phyloP scores from a whole-genome alignment of 2,888 invertebrate species.

The Eupithecia vulgata region DNA sequence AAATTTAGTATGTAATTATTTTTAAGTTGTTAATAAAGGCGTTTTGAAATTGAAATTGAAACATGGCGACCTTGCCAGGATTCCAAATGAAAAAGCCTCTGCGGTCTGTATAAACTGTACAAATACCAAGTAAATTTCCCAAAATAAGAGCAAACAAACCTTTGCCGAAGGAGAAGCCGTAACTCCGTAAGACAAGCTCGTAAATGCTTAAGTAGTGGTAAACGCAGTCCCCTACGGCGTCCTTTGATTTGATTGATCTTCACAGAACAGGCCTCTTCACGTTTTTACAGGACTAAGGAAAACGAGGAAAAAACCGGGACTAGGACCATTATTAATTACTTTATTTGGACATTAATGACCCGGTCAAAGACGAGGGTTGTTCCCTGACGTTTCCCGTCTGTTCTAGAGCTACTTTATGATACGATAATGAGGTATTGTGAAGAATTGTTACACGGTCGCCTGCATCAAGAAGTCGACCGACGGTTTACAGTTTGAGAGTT shows the following conservation, averaged over 20 bases:
- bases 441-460: constrained; percentile 19
- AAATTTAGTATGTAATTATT: too few relatives aligned
- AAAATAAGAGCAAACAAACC: constrained; percentile 62
- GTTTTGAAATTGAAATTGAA: too few relatives aligned
- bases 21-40: too few relatives aligned
- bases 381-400: constrained; percentile 60
- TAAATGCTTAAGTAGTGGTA: constrained; percentile 74
- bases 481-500: background rate
- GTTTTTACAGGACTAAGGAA: constrained; percentile 77
- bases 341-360: constrained; percentile 83
- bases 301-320: constrained; percentile 75
- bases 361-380: constrained; percentile 76
- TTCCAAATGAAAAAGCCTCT: background rate
- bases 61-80: too few relatives aligned
- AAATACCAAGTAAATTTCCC: constrained; percentile 38
- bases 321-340: constrained; percentile 81
- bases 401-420: constrained; percentile 48
- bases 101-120: background rate
- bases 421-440: constrained; percentile 36
- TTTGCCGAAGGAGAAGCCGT: constrained; percentile 59
- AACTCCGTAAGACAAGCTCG: constrained; percentile 71
- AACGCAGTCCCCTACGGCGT: constrained; percentile 63
- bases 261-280: constrained; percentile 63
- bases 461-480: constrained; percentile 5
- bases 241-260: constrained; percentile 81